Base-by-base conservation (phyloP, 2,888 invertebrate genomes). In the Acrobasis consociella region DNA sequence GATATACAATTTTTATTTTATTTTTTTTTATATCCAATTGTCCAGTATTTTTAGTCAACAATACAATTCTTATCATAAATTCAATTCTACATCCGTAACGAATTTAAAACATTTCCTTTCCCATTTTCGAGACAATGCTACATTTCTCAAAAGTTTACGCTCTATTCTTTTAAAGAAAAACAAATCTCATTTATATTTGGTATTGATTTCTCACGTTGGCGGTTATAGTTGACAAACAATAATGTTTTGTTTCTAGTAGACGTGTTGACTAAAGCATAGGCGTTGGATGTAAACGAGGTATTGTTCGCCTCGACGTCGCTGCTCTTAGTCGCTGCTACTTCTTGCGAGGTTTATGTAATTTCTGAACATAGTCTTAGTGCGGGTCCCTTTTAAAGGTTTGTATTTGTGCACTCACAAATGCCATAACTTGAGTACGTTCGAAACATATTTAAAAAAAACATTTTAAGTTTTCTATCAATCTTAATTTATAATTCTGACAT, bases 271-370 rank as follows among this genome's bases (percentile, higher is more conserved):
- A 72, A 77, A 77, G 73, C 76, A 73, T 68, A 70, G 52, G 51
- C 53, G 52, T 68, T 63, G 9, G 71, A 69, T 69, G 68, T 67
- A 67, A 65, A 69, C 66, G 69, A 59, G 60, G 67, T 72, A 82
- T 82, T 85, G 85, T 85, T 77, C 46, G 46, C 46, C 46, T n/a
- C 46, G 46, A 13, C n/a, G 22, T 22, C 22, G 22, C 22, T 22
- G 22, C 22, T 22, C 22, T 22, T 22, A 3, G 22, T 3, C 22
- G 46, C 46, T 46, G 46, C 11, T 13, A 46, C 13, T 46, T 46
- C 46, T 46, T 46, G 46, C 5, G 0, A 5, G 10, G 13, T n/a
- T 10, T 46, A n/a, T 46, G 46, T 46, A n/a, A 13, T 46, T 46
- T 46, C 46, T 11, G 13, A 46, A 13, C n/a, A 3, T 46, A 13